These are phyloP conservation scores for Elachura formosa DNA, from an alignment of 2,113 vertebrate species.

Conservation along the genomic window DNA sequence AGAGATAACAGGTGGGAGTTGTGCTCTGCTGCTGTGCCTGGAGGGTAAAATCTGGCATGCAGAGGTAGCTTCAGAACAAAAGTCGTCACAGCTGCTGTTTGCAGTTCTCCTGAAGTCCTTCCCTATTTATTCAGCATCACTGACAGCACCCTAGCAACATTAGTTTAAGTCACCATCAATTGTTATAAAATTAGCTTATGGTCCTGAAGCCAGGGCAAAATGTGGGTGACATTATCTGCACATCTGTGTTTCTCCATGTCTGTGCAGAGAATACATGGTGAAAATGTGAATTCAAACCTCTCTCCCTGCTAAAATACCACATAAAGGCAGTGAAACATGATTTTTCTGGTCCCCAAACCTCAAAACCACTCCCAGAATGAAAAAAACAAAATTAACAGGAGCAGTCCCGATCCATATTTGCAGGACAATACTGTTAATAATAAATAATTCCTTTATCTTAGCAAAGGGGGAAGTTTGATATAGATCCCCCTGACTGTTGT, in stretches of 20 bases:
- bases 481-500: too few relatives aligned
- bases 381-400: background rate
- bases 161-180: constrained; percentile 5
- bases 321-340: background rate
- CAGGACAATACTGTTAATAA: background rate
- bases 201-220: background rate
- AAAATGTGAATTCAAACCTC: background rate
- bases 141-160: constrained; percentile 49
- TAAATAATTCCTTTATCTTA: background rate
- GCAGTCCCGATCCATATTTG: background rate
- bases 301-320: background rate
- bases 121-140: constrained; percentile 69
- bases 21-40: constrained; percentile 49
- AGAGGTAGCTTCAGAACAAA: constrained; percentile 59
- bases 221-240: background rate
- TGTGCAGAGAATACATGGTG: background rate
- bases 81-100: constrained; percentile 50
- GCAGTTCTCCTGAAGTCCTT: constrained; percentile 50
- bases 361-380: background rate
- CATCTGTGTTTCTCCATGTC: background rate
- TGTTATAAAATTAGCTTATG: constrained; percentile 29
- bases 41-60: constrained; percentile 67
- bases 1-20: constrained; percentile 69
- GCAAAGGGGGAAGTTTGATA: background rate
- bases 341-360: background rate